Percentiles rank a stretch among this genome's conserved stretches.
Evolutionary conservation across 2,888 invertebrate genomes (phyloP).

Genomic region (Drosophila sordidapex): DNA sequence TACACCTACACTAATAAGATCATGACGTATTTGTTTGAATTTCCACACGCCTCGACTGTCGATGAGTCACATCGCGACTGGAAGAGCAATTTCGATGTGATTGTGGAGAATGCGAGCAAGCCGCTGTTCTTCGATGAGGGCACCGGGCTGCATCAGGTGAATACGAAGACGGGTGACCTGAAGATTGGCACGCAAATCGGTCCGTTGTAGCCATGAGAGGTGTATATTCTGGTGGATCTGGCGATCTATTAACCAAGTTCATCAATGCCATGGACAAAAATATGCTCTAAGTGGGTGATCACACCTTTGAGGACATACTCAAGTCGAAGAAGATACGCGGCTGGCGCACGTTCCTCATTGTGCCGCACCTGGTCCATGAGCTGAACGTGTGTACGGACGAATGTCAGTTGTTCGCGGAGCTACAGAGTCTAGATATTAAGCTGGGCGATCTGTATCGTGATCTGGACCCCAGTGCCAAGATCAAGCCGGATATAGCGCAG

Average conservation of each 20-base stretch:
- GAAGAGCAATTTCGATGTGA: constrained; percentile 81
- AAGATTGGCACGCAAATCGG: constrained; percentile 98
- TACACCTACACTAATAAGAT: constrained; percentile 97
- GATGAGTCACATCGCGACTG: constrained; percentile 93
- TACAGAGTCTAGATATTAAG: constrained; percentile 94
- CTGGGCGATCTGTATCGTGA: constrained; percentile 96
- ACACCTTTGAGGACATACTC: constrained; percentile 98
- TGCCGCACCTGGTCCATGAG: constrained; percentile 98
- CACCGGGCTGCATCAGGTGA: constrained; percentile 94
- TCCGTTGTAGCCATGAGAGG: constrained; percentile 90
- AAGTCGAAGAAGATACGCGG: constrained; percentile 99
- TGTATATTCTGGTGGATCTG: constrained; percentile 89
- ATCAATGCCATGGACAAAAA: constrained; percentile 99
- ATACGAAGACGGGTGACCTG: constrained; percentile 94
- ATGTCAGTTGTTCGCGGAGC: constrained; percentile 95
- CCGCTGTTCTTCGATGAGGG: constrained; percentile 99
- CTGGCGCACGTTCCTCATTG: constrained; percentile 99
- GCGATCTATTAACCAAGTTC: constrained; percentile 96
- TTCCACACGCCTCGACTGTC: constrained; percentile 91
- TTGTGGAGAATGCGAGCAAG: constrained; percentile 91
- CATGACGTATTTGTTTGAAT: constrained; percentile 97
- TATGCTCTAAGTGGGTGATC: constrained; percentile 98
- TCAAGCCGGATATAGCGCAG: no score
- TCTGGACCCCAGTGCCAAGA: no score
- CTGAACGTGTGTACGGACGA: constrained; percentile 99